phyloP scores from a whole-genome alignment of 2,888 invertebrate genomes.

The Scaptomyza tumidula region DNA sequence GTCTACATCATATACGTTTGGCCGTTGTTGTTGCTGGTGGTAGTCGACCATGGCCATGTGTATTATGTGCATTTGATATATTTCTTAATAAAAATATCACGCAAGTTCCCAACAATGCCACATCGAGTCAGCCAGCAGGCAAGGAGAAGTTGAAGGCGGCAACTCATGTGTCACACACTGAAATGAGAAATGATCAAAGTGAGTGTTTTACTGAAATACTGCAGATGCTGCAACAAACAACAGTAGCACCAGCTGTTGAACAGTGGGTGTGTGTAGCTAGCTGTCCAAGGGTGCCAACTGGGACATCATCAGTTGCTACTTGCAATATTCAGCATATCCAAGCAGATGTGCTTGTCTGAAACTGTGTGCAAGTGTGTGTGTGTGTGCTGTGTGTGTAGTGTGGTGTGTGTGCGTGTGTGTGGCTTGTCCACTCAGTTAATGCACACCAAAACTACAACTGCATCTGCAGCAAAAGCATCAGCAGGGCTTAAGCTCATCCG shows the following conservation, averaged over 20 bases:
- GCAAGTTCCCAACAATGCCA: conserved; percentile 59
- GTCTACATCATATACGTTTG: conserved; percentile 20
- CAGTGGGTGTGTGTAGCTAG: conserved; percentile 6
- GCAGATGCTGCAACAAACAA: conserved; percentile 57
- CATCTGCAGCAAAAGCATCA: conserved; percentile 45
- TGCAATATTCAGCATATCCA: conserved; percentile 70
- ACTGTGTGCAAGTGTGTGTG: neutral
- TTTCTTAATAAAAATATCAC: conserved; percentile 76
- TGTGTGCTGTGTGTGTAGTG: neutral
- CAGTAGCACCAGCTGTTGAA: conserved; percentile 59
- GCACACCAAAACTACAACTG: conserved; percentile 64
- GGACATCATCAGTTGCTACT: conserved; percentile 73
- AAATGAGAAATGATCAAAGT: conserved; percentile 80
- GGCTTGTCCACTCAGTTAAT: conserved; percentile 72
- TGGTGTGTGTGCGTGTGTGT: conserved; percentile 4
- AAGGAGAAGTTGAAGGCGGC: conserved; percentile 21
- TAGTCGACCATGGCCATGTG: conserved; percentile 42
- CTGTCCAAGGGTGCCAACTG: conserved; percentile 44
- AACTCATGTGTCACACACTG: conserved; percentile 60
- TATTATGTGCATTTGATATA: conserved; percentile 77
- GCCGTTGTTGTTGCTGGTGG: neutral
- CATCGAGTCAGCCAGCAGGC: conserved; percentile 20
- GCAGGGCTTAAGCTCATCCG: conserved; percentile 53
- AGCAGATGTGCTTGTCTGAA: conserved; percentile 25
- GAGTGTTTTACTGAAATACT: conserved; percentile 74